These are phyloP conservation scores for Stigmatopora nigra DNA, from an alignment of 2,113 vertebrate genomes.

Conservation along the genomic window DNA sequence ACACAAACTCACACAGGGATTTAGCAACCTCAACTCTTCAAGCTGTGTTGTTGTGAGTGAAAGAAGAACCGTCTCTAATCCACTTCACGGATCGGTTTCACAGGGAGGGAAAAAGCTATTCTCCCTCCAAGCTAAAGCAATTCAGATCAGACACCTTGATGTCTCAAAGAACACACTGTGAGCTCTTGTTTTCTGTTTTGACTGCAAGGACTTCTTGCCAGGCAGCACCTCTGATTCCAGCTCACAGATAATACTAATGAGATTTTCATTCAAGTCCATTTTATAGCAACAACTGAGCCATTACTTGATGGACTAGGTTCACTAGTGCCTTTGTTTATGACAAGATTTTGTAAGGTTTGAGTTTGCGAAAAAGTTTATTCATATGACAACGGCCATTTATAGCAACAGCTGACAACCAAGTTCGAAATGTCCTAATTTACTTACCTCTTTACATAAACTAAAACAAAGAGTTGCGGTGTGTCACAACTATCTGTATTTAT, in stretches of 20 bases:
- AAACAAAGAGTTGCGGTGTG: no score
- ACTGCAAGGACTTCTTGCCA: conserved; percentile 68
- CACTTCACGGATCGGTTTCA: conserved; percentile 70
- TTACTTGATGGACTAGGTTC: conserved; percentile 54
- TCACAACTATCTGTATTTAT: conserved; percentile 22
- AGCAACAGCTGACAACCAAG: not conserved
- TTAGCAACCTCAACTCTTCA: conserved; percentile 53
- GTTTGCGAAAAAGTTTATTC: no score
- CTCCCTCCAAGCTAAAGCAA: conserved; percentile 66
- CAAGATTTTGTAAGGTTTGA: conserved; percentile 51
- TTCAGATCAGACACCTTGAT: conserved; percentile 71
- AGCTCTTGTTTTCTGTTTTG: conserved; percentile 73
- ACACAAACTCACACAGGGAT: conserved; percentile 34
- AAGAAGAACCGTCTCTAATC: conserved; percentile 72
- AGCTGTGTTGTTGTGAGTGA: conserved; percentile 69
- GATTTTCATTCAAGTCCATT: conserved; percentile 61
- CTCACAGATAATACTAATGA: conserved; percentile 71
- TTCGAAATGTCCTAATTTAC: not conserved
- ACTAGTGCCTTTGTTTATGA: conserved; percentile 47
- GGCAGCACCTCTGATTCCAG: conserved; percentile 65
- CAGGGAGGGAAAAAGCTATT: conserved; percentile 61
- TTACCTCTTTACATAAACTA: no score
- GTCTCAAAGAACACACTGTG: conserved; percentile 69
- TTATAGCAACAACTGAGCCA: conserved; percentile 64
- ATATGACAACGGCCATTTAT: no score